Base-by-base conservation (phyloP, 2,888 invertebrate genomes). In the Noctua janthe region DNA sequence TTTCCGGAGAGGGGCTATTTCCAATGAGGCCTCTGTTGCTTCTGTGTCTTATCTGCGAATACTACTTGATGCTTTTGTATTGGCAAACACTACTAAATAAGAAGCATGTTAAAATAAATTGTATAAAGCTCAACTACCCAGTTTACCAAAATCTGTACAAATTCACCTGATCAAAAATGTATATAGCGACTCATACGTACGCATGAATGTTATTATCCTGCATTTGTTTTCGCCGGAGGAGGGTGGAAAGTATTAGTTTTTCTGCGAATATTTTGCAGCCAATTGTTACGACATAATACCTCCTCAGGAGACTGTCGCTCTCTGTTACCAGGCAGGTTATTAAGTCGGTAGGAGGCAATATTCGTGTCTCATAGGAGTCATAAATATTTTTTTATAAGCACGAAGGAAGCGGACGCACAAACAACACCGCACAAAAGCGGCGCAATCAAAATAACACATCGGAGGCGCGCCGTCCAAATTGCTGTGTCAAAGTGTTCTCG, bases 391-490 rank as follows among this genome's bases (percentile, higher is more conserved):
- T 94, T 94, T 90, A 93, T 93, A 94, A 92, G 91, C 92, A 90
- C 87, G 90, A 90, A 94, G 92, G 92, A 93, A 94, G 91, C 92
- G 92, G 91, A 91, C 92, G 91, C 94, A 92, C 94, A 94, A 94
- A 94, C 94, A 94, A 92, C 91, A 92, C 91, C 92, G 92, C 94
- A 94, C 94, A 95, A 95, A 95, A 94, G 94, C 94, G 94, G 91
- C 94, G 94, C 95, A 95, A 95, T 96, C 95, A 96, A 95, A 96
- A 96, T 95, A 96, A 96, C 94, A 96, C 95, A 95, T 96, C 93
- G 95, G 92, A 92, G 92, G 92, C 93, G 93, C 94, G 92, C 93
- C 93, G 93, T 92, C 95, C 94, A 95, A 96, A 96, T 96, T 95
- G 96, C 96, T 95, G 94, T 95, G 96, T 96, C 96, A 96, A 94